phyloP scores from a whole-genome alignment of 2,113 vertebrate species.

The Pelvicachromis taeniatus region DNA sequence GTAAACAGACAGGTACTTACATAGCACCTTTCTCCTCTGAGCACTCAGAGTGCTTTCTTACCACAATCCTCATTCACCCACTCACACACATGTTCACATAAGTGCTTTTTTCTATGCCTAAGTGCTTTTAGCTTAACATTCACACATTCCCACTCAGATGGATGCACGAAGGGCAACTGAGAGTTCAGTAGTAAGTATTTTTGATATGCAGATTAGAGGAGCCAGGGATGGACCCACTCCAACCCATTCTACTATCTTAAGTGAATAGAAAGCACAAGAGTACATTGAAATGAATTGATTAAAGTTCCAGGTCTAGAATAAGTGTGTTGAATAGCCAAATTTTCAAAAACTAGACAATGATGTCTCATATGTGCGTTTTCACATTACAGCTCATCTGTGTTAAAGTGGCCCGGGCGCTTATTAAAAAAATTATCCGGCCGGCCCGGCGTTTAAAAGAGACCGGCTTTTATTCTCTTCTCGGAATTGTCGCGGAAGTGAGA shows the following conservation, averaged over 20 bases:
- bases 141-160: neutral
- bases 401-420: no score
- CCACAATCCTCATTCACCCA: neutral
- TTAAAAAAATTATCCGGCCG: no score
- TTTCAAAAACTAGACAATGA: neutral
- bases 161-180: neutral
- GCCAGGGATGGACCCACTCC: neutral
- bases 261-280: neutral
- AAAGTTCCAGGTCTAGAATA: neutral
- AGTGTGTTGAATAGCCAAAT: neutral
- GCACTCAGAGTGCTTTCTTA: neutral
- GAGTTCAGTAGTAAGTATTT: neutral
- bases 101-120: accelerated
- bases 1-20: neutral
- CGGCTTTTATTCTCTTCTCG: no score
- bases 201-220: neutral
- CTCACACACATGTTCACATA: neutral
- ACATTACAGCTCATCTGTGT: neutral
- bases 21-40: neutral
- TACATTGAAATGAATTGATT: neutral
- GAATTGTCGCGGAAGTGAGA: no score
- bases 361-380: neutral
- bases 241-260: neutral
- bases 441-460: no score
- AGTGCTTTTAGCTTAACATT: neutral